Conservation (phyloP, 2,797 vertebrate genomes). For the Perdix hodgsoniae region DNA sequence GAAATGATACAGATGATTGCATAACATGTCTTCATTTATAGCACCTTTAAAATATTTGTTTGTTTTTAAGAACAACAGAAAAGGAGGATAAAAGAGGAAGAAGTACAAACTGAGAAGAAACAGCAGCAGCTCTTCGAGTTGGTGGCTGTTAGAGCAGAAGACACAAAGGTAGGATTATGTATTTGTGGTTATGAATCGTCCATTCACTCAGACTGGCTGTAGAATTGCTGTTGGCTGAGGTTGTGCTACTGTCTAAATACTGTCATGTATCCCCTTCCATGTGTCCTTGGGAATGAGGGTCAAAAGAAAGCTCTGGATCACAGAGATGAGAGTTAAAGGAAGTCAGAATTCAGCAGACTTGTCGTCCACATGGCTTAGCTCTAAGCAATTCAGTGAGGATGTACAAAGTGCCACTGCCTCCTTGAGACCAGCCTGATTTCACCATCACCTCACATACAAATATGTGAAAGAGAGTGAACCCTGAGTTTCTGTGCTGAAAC, state of each 20-base stretch:
- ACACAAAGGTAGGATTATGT: not conserved
- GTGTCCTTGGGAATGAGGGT: too few relatives aligned
- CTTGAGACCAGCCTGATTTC: not conserved
- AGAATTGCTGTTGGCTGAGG: not conserved
- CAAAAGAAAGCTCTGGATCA: not conserved
- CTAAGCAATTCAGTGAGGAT: accelerated
- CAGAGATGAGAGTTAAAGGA: not conserved
- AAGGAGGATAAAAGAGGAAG: not conserved
- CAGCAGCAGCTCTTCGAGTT: not conserved
- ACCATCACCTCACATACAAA: not conserved
- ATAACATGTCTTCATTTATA: not conserved
- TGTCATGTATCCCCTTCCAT: not conserved
- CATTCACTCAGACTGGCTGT: accelerated
- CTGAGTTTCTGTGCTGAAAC: not conserved
- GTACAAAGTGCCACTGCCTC: not conserved
- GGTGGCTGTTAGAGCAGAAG: not conserved
- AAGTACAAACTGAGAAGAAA: not conserved
- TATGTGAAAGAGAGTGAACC: not conserved
- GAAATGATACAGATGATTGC: not conserved
- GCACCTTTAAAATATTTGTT: not conserved
- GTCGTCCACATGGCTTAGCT: not conserved
- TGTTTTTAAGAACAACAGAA: not conserved
- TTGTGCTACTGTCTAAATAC: not conserved
- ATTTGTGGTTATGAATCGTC: not conserved
- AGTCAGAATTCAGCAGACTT: not conserved